Percentiles rank a stretch among this genome's conserved stretches.
Evolutionary conservation across 2,797 vertebrate genomes (phyloP).

Genomic region (Cichlasoma orientale): DNA sequence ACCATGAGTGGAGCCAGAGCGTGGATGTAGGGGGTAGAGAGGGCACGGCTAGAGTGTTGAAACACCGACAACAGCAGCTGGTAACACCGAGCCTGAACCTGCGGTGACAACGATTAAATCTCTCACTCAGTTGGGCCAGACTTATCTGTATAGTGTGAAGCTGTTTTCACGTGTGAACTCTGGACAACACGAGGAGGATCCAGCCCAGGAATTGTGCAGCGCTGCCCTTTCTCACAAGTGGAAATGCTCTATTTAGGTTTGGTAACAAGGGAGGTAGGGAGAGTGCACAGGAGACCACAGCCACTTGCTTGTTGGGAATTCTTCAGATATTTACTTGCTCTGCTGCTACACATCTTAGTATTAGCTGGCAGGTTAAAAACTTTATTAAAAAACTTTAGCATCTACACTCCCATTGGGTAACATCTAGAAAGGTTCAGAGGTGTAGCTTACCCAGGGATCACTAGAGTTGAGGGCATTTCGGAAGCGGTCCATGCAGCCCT

Average conservation of each 20-base stretch:
- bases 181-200: background rate
- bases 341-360: no score
- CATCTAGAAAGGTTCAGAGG: background rate
- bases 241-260: background rate
- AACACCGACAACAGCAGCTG: constrained; percentile 97
- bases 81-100: constrained; percentile 97
- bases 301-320: background rate
- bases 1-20: constrained; percentile 92
- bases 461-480: constrained; percentile 90
- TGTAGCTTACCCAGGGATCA: constrained; percentile 87
- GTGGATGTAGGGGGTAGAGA: constrained; percentile 96
- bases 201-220: background rate
- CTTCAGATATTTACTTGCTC: no score
- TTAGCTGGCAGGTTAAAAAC: background rate
- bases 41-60: constrained; percentile 91
- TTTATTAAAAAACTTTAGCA: no score
- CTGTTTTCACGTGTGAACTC: background rate
- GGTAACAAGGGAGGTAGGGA: background rate
- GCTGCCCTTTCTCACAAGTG: background rate
- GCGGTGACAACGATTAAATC: constrained; percentile 15
- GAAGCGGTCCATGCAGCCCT: constrained; percentile 92
- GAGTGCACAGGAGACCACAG: background rate
- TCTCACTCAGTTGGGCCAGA: background rate
- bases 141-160: background rate
- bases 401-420: background rate